A percentile compares a stretch with the other conserved stretches of the same genome.
phyloP scores from a whole-genome alignment of 2,888 invertebrate genomes.

The Euplagia quadripunctaria region DNA sequence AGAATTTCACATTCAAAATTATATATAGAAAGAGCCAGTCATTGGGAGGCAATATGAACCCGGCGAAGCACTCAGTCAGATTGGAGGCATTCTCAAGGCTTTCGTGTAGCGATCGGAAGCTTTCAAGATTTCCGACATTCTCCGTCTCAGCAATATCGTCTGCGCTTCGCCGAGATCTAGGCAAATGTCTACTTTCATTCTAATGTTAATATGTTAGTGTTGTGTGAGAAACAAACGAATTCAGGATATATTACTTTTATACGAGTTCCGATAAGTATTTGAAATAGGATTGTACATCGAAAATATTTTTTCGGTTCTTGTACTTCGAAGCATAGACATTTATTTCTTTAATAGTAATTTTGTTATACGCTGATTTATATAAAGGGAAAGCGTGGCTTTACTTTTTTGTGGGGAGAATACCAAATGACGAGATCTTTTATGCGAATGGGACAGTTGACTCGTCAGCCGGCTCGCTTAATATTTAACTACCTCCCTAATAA shows the following conservation, averaged over 20 bases:
- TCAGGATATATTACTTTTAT: conserved; percentile 6
- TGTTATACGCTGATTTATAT: not conserved
- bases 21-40: conserved; percentile 59
- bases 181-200: conserved; percentile 39
- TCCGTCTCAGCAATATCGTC: conserved; percentile 55
- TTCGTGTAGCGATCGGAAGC: conserved; percentile 71
- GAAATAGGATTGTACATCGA: not conserved
- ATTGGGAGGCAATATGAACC: conserved; percentile 64
- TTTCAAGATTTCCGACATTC: conserved; percentile 72
- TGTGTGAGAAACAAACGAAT: conserved; percentile 33
- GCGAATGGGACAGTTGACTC: not conserved
- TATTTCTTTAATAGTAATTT: too few species aligned
- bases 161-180: conserved; percentile 35
- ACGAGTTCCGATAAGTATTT: not conserved
- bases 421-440: not conserved
- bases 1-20: conserved; percentile 59
- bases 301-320: not conserved
- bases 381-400: not conserved
- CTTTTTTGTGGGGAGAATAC: not conserved
- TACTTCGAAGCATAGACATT: not conserved
- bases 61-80: conserved; percentile 77
- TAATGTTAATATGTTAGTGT: conserved; percentile 29
- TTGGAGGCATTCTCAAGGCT: conserved; percentile 69
- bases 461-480: not conserved
- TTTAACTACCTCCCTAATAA: not conserved